Evolutionary conservation across 2,113 vertebrate genomes (phyloP).

Genomic region (Chaetorhynchus papuensis): DNA sequence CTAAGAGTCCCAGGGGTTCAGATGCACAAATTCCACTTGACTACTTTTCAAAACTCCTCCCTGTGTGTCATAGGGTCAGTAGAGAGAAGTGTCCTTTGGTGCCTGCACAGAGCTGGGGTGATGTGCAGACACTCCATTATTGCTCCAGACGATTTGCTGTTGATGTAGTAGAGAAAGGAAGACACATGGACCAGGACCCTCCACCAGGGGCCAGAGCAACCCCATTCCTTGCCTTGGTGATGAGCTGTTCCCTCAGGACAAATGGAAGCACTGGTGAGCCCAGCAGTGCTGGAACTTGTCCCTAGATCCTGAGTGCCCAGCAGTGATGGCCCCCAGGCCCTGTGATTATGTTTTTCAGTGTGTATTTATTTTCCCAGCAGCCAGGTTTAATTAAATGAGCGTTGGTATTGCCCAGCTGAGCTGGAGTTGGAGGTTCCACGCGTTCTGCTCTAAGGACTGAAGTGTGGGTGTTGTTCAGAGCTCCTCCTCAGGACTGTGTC

Average conservation of each 20-base stretch:
- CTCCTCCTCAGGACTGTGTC: neutral
- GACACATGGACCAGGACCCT: neutral
- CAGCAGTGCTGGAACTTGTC: neutral
- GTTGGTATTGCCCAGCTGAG: neutral
- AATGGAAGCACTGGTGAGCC: neutral
- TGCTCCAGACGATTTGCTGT: neutral
- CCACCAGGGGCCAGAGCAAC: neutral
- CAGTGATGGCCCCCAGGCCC: neutral
- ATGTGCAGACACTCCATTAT: neutral
- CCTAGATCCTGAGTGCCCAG: neutral
- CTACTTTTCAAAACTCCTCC: neutral
- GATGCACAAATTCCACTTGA: neutral
- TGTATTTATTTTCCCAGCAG: neutral
- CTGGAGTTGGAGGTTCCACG: neutral
- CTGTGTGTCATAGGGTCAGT: neutral
- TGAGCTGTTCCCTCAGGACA: neutral
- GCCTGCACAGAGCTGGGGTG: neutral
- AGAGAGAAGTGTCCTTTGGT: neutral
- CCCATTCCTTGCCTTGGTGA: neutral
- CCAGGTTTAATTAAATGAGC: neutral
- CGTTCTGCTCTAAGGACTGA: neutral
- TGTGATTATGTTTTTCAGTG: neutral
- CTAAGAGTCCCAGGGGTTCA: neutral
- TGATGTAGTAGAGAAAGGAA: neutral
- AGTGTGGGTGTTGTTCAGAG: accelerated